A percentile compares a stretch with the other conserved stretches of the same genome.
Evolutionary conservation across 2,888 invertebrate genomes (phyloP).

Genomic region (Phalangium opilio): DNA sequence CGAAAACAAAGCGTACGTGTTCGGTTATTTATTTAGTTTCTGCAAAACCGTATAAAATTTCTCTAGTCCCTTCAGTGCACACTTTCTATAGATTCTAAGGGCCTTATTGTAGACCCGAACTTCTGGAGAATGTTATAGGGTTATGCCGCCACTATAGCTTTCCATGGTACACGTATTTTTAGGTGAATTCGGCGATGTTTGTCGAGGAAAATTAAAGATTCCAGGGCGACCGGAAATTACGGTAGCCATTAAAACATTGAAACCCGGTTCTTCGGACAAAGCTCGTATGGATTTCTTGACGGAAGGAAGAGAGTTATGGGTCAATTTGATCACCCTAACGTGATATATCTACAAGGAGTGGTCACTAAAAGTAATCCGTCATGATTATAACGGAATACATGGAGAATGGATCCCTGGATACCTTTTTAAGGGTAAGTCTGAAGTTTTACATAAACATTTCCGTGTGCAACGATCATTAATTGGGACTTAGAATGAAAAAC

Average conservation of each 20-base stretch:
- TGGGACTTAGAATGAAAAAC: too few relatives aligned
- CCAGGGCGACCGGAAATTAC: conserved; percentile 66
- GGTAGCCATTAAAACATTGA: conserved; percentile 88
- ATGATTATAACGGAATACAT: conserved; percentile 99
- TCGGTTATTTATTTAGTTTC: too few relatives aligned
- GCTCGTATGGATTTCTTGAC: conserved; percentile 94
- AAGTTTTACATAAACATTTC: too few relatives aligned
- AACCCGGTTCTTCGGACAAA: conserved; percentile 74
- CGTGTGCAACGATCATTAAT: too few relatives aligned
- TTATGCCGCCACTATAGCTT: too few relatives aligned
- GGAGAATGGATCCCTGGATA: conserved; percentile 97
- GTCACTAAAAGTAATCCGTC: conserved; percentile 89
- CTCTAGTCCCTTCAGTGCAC: too few relatives aligned
- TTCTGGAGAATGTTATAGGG: not conserved
- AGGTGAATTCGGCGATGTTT: conserved; percentile 97
- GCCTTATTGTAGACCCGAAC: not conserved
- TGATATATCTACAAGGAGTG: conserved; percentile 94
- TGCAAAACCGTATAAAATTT: too few relatives aligned
- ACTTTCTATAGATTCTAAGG: not conserved
- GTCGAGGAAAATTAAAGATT: conserved; percentile 78
- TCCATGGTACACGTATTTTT: too few relatives aligned
- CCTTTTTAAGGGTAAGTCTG: conserved; percentile 64
- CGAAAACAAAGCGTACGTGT: too few relatives aligned
- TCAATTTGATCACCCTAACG: conserved; percentile 98
- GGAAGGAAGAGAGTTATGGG: conserved; percentile 99